Evolutionary conservation across 2,888 invertebrate species (phyloP).

Genomic region (Leptogaster cylindrica): DNA sequence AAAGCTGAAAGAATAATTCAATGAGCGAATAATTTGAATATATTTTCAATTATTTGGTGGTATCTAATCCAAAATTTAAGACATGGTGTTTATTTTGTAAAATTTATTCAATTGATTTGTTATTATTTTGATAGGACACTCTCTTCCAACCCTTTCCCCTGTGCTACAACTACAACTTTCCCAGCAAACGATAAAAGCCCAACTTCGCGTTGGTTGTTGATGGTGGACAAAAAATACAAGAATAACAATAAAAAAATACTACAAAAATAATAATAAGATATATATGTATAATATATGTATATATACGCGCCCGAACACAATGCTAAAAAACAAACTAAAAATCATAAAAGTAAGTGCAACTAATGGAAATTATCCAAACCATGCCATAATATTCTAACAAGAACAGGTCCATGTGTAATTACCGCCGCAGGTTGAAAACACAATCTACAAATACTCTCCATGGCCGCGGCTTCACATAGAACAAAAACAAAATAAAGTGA

Average conservation of each 20-base stretch:
- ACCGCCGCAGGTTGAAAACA: conserved; percentile 62
- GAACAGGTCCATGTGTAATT: conserved; percentile 46
- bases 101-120: too few species aligned
- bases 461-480: conserved; percentile 45
- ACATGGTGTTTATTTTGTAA: conserved; percentile 8
- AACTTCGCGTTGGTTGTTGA: too few species aligned
- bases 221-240: background rate
- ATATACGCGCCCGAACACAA: too few species aligned
- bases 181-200: too few species aligned
- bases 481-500: conserved; percentile 32
- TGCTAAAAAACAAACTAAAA: conserved; percentile 13
- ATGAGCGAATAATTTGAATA: background rate
- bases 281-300: too few species aligned
- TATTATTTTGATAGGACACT: too few species aligned
- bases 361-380: background rate
- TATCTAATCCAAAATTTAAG: background rate
- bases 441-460: conserved; percentile 62
- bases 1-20: conserved; percentile 53
- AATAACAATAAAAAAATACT: background rate
- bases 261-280: too few species aligned
- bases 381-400: conserved; percentile 7
- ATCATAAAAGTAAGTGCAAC: background rate
- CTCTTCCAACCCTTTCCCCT: too few species aligned
- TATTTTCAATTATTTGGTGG: too few species aligned
- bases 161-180: too few species aligned